Base-by-base conservation (phyloP, 1,140 invertebrate species). In the Bombus polaris region DNA sequence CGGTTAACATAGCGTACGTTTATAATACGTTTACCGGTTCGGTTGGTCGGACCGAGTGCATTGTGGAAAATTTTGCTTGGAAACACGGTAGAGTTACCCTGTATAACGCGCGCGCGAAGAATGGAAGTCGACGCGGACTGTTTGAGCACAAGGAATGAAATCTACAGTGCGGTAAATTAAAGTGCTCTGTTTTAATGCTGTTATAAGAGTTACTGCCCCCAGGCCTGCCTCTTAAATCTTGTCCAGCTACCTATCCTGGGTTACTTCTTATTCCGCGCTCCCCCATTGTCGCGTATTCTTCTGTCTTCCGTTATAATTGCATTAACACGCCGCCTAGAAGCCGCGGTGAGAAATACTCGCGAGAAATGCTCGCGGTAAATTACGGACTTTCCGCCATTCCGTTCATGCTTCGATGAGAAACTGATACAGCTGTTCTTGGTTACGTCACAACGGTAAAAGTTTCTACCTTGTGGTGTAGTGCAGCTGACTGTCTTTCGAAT, bases 161-260 rank as follows among this genome's bases (percentile, higher is more conserved):
- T 94, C 94, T 94, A 94, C 93, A 94, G 94, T 94, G 94, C 94
- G 94, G 94, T 94, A 94, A 94, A 94, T 94, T 94, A 94, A 94
- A 94, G 93, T 94, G 93, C 93, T 93, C 93, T 90, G 93, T 94
- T 94, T 94, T 94, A 94, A 94, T 94, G 93, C 93, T 93, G 93
- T 94, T 94, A 94, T 94, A 94, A 93, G 94, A 94, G 94, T 94
- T 94, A 94, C 94, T 91, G 91, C 93, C 44, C 80, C 65, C 59
- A n/a, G 74, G 65, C 65, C 73, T 78, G 87, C 47, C 83, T 80
- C 83, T 84, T 88, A 87, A 87, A 87, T 87, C 88, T 83, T 84
- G 66, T 74, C 59, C 53, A 44, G 83, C 88, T 57, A 75, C 82
- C 78, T 79, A 81, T 76, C 74, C 72, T 68, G 35, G 74, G 35